Percentiles rank a stretch among this genome's conserved stretches.
phyloP scores from a whole-genome alignment of 2,797 vertebrate genomes.

The Botia kubotai region DNA sequence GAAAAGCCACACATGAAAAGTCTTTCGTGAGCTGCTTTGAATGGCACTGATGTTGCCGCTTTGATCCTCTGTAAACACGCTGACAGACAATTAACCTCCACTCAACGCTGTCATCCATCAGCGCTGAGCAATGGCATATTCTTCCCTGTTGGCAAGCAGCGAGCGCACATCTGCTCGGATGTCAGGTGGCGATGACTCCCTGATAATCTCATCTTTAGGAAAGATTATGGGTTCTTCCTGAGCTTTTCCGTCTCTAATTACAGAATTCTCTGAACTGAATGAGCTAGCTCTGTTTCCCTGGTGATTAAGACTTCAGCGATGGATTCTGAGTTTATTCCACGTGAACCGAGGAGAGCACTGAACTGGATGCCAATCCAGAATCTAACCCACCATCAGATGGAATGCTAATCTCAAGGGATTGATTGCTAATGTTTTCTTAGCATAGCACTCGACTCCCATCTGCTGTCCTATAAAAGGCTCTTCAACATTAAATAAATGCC shows the following conservation, averaged over 20 bases:
- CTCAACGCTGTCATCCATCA: slow-evolving; percentile 32
- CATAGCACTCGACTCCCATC: slow-evolving; percentile 9
- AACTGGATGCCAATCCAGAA: slow-evolving; percentile 12
- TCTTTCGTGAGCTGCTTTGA: slow-evolving; percentile 15
- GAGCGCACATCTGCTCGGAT: slow-evolving; percentile 39
- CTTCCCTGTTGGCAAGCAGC: slow-evolving; percentile 31
- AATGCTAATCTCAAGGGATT: slow-evolving; percentile 21
- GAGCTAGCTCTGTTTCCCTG: slow-evolving; percentile 33
- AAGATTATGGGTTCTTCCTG: slow-evolving; percentile 39
- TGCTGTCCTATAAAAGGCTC: background rate
- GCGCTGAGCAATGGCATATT: slow-evolving; percentile 36
- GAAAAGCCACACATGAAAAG: background rate
- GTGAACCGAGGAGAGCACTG: slow-evolving; percentile 3
- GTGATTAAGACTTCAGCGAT: slow-evolving; percentile 37
- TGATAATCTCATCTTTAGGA: slow-evolving; percentile 49
- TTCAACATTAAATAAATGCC: slow-evolving; percentile 1
- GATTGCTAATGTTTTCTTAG: slow-evolving; percentile 10
- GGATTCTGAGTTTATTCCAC: background rate
- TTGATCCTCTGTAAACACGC: slow-evolving; percentile 34
- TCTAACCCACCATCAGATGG: slow-evolving; percentile 1
- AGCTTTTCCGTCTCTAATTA: slow-evolving; percentile 38
- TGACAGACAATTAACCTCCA: slow-evolving; percentile 46
- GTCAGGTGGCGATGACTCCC: slow-evolving; percentile 46
- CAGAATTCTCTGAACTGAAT: slow-evolving; percentile 35
- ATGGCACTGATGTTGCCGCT: slow-evolving; percentile 34